A percentile compares a stretch with the other conserved stretches of the same genome.
Conservation (phyloP, 2,113 vertebrate species). For the Junco hyemalis region DNA sequence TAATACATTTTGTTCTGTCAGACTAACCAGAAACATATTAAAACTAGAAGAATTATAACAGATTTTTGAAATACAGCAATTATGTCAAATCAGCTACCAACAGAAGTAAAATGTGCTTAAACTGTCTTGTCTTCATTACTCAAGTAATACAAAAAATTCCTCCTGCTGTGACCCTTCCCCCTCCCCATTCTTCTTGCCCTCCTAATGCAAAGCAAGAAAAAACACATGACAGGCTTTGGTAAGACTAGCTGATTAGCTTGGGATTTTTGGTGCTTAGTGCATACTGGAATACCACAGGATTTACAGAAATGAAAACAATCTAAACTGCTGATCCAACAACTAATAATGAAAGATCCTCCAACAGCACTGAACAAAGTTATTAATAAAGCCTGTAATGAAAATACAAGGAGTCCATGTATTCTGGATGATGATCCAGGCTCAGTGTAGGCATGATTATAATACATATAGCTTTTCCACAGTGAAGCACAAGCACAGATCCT, state of each 20-base stretch:
- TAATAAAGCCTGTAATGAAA: constrained; percentile 2
- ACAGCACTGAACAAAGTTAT: background rate
- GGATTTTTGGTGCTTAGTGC: constrained; percentile 11
- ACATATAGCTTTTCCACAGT: background rate
- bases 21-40: background rate
- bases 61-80: background rate
- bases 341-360: background rate
- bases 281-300: background rate
- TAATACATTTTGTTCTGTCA: background rate
- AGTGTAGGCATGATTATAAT: constrained; percentile 1
- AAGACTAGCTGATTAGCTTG: constrained; percentile 19
- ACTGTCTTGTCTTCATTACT: background rate
- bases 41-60: background rate
- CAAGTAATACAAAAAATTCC: background rate
- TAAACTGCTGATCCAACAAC: background rate
- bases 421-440: background rate
- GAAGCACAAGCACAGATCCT: background rate
- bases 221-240: constrained; percentile 50
- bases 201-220: constrained; percentile 41
- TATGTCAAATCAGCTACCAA: background rate
- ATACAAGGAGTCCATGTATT: background rate
- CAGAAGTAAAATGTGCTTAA: background rate
- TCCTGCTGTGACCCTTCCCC: background rate
- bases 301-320: constrained; percentile 20
- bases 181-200: background rate